A percentile compares a stretch with the other conserved stretches of the same genome.
phyloP scores from a whole-genome alignment of 2,113 vertebrate species.

The Apodemus speciosus region DNA sequence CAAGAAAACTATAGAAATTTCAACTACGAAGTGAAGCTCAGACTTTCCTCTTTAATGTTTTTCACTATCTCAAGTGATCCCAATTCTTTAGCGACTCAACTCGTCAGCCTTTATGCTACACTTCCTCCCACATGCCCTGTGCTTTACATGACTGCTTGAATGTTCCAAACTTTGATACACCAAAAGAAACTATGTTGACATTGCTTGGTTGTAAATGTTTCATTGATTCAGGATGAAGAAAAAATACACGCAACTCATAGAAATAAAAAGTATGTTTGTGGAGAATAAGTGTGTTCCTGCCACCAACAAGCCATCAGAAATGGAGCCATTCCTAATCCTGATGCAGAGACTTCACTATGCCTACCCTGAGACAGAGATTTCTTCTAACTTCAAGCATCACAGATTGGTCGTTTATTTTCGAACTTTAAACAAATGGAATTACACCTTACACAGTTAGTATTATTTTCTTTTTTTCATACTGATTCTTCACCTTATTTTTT shows the following conservation, averaged over 20 bases:
- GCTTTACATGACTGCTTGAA: neutral
- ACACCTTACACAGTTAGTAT: neutral
- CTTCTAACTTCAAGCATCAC: neutral
- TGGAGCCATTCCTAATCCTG: neutral
- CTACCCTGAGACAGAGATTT: neutral
- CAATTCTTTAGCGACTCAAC: conserved; percentile 3
- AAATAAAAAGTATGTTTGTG: neutral
- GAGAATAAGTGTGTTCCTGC: neutral
- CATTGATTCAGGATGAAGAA: neutral
- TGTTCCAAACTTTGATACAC: neutral
- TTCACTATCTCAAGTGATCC: neutral
- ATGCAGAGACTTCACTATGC: too few relatives aligned
- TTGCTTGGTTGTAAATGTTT: neutral
- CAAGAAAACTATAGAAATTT: neutral
- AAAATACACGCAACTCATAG: neutral
- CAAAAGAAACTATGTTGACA: neutral
- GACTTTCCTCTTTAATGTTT: neutral
- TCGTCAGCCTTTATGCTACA: neutral
- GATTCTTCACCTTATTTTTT: too few relatives aligned
- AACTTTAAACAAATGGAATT: neutral
- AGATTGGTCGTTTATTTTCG: neutral
- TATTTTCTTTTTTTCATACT: neutral
- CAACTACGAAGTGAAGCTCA: neutral
- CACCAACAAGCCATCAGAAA: neutral
- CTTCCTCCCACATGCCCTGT: neutral